Evolutionary conservation across 2,113 vertebrate genomes (phyloP).

Genomic region (Egretta garzetta): DNA sequence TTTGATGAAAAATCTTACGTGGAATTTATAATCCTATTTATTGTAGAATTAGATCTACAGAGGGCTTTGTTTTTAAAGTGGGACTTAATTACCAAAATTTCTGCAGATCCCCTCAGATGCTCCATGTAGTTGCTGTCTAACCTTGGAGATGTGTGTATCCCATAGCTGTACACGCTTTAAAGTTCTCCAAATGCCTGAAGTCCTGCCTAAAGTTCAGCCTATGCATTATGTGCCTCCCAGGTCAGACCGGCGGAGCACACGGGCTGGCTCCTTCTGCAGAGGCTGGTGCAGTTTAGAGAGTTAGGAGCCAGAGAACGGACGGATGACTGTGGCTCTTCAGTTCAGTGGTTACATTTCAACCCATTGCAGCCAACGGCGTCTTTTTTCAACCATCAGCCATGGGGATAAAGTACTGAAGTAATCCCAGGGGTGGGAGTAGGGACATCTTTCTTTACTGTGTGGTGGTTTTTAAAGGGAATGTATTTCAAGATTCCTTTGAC

Average conservation of each 20-base stretch:
- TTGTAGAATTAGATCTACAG: not conserved
- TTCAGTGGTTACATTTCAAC: not conserved
- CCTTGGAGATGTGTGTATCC: not conserved
- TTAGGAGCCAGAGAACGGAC: not conserved
- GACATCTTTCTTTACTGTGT: not conserved
- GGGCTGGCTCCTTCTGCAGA: not conserved
- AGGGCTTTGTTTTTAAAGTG: not conserved
- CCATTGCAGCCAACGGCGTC: not conserved
- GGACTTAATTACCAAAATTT: not conserved
- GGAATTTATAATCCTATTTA: not conserved
- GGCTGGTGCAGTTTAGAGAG: not conserved
- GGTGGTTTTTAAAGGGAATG: not conserved
- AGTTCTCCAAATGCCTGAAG: not conserved
- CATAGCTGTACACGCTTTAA: accelerated
- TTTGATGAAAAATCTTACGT: not conserved
- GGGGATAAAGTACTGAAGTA: not conserved
- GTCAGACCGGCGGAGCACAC: not conserved
- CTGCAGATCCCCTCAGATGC: not conserved
- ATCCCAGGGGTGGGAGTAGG: not conserved
- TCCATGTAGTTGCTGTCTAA: not conserved
- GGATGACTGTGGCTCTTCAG: not conserved
- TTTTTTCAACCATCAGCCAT: not conserved
- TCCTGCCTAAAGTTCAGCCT: not conserved
- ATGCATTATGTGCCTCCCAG: not conserved
- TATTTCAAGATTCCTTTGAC: not conserved